These are phyloP conservation scores for Camponotus vicinus DNA, from an alignment of 1,140 invertebrate species.

Conservation along the genomic window DNA sequence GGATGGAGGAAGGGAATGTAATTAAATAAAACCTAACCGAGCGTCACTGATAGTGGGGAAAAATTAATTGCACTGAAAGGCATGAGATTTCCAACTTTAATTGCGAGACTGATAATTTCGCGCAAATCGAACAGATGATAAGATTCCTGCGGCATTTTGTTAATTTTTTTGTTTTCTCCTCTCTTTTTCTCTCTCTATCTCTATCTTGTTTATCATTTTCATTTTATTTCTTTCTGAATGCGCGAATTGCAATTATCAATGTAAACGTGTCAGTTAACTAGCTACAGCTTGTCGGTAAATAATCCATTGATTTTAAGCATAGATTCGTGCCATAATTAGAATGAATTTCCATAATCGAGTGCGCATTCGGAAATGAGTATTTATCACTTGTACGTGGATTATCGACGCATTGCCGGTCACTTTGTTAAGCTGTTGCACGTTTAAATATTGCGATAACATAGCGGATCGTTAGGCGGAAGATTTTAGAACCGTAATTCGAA, in stretches of 20 bases:
- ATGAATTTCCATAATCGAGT: conserved; percentile 32
- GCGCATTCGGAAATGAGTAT: not conserved
- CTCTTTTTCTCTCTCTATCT: not conserved
- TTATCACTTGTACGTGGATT: conserved; percentile 43
- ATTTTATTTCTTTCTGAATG: no score
- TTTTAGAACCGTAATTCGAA: conserved; percentile 4
- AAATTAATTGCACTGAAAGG: conserved; percentile 69
- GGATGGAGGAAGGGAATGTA: conserved; percentile 49
- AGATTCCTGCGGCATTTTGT: conserved; percentile 32
- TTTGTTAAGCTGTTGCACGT: not conserved
- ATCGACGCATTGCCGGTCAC: not conserved
- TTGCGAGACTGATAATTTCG: conserved; percentile 64
- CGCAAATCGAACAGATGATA: conserved; percentile 15
- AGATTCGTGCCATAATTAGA: conserved; percentile 8
- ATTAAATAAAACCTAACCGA: conserved; percentile 75
- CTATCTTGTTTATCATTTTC: not conserved
- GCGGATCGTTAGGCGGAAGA: conserved; percentile 1
- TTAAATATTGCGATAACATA: conserved; percentile 26
- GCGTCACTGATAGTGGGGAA: conserved; percentile 56
- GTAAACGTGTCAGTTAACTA: not conserved
- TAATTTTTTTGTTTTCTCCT: not conserved
- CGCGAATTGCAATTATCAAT: not conserved
- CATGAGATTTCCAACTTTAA: conserved; percentile 73
- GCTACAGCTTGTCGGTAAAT: not conserved
- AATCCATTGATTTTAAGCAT: not conserved